Conservation (phyloP, 2,113 vertebrate genomes). For the Sinocyclocheilus maitianheensis region DNA sequence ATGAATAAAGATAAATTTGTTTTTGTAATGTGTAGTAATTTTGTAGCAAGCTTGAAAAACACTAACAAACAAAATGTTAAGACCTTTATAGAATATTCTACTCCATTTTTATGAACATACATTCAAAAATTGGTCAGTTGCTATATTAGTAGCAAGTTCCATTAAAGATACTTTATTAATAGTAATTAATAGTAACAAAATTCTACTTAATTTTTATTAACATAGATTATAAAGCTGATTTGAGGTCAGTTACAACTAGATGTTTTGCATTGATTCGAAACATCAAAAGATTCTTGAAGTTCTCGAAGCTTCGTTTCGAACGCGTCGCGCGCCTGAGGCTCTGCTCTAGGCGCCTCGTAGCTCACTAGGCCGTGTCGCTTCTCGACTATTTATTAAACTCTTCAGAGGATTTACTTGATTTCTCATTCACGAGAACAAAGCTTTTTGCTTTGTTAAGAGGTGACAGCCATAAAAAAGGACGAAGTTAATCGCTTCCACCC, state of each 20-base stretch:
- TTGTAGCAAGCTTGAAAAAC: background rate
- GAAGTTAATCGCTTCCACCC: constrained; percentile 38
- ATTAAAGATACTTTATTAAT: background rate
- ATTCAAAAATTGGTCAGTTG: background rate
- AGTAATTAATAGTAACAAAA: background rate
- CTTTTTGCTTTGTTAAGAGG: constrained; percentile 9
- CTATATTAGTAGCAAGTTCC: background rate
- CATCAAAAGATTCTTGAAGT: background rate
- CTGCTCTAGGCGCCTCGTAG: background rate
- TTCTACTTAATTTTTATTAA: background rate
- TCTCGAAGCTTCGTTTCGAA: background rate
- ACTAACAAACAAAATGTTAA: background rate
- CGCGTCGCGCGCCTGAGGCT: background rate
- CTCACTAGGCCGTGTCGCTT: background rate
- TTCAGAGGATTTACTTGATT: constrained; percentile 8
- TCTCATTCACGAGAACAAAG: background rate
- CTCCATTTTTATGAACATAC: background rate
- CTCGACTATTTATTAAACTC: background rate
- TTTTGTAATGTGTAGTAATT: no score
- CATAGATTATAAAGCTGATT: background rate
- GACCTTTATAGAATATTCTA: background rate
- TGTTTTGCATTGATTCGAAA: background rate
- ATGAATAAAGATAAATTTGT: background rate
- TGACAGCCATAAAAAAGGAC: constrained; percentile 9
- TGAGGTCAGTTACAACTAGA: background rate